These are phyloP conservation scores for Addax nasomaculatus DNA, from an alignment of 2,113 vertebrate species.

Conservation along the genomic window DNA sequence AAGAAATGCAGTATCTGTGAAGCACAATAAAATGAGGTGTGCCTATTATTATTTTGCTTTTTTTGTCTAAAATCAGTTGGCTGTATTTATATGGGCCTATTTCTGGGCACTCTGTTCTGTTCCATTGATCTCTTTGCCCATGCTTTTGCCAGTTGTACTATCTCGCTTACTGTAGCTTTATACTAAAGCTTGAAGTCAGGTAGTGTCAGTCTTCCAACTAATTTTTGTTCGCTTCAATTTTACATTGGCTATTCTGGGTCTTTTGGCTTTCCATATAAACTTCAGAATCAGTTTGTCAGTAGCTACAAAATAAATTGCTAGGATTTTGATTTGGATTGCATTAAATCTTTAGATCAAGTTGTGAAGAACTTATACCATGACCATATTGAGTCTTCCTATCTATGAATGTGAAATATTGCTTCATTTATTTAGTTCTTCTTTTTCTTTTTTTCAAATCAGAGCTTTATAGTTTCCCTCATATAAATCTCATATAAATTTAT, in stretches of 20 bases:
- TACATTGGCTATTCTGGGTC: background rate
- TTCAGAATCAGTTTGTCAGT: background rate
- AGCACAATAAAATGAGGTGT: background rate
- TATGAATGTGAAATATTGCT: background rate
- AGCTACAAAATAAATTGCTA: background rate
- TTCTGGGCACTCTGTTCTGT: background rate
- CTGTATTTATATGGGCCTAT: background rate
- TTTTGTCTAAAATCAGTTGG: background rate
- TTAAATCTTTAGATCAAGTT: background rate
- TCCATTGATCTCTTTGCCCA: background rate
- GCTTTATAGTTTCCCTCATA: background rate
- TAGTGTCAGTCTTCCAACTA: background rate
- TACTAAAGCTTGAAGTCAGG: background rate
- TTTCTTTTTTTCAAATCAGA: background rate
- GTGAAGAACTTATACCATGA: background rate
- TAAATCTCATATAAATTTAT: background rate
- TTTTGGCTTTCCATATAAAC: background rate
- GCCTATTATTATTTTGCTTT: background rate
- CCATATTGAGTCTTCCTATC: background rate
- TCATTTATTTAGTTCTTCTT: conserved; percentile 2
- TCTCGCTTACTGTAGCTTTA: background rate
- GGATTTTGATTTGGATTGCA: background rate
- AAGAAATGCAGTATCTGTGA: background rate
- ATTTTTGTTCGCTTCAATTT: background rate
- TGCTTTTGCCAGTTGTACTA: background rate